Percentiles rank a stretch among this genome's conserved stretches.
Conservation (phyloP, 92 coral and sea anemone genomes). For the Siderastrea siderea region DNA sequence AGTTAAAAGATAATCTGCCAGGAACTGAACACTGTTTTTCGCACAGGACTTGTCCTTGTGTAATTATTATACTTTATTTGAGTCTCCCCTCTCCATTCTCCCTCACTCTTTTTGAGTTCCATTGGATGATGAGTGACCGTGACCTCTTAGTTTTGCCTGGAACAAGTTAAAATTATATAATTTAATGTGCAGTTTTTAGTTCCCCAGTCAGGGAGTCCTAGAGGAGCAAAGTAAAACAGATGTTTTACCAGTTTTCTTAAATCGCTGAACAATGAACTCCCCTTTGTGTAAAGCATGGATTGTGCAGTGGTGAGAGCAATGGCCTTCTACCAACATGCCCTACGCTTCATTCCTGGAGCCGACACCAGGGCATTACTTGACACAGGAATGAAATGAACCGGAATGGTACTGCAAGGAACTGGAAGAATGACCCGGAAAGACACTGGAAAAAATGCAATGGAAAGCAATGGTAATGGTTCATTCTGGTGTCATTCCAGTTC, state of each 20-base stretch:
- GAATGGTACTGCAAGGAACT: too few species aligned
- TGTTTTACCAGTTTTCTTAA: background rate
- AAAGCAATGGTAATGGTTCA: too few species aligned
- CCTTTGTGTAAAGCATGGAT: too few species aligned
- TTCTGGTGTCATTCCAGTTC: too few species aligned
- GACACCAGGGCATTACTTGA: too few species aligned
- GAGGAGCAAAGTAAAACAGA: background rate
- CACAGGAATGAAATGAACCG: too few species aligned
- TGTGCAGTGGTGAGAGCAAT: too few species aligned
- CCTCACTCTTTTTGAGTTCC: constrained; percentile 46
- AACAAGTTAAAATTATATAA: constrained; percentile 18
- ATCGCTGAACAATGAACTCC: too few species aligned
- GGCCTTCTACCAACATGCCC: too few species aligned
- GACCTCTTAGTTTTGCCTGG: constrained; percentile 60
- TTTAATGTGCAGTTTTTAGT: background rate
- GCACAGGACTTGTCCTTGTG: constrained; percentile 17
- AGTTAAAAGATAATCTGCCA: background rate
- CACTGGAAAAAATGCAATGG: too few species aligned
- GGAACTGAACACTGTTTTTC: constrained; percentile 2
- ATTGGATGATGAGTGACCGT: constrained; percentile 34
- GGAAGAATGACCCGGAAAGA: too few species aligned
- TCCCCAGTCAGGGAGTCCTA: background rate
- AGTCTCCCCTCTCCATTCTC: background rate
- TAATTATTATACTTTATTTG: background rate
- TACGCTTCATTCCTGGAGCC: too few species aligned